Evolutionary conservation across 2,797 vertebrate genomes (phyloP).

Genomic region (Odontamblyopus rebecca): DNA sequence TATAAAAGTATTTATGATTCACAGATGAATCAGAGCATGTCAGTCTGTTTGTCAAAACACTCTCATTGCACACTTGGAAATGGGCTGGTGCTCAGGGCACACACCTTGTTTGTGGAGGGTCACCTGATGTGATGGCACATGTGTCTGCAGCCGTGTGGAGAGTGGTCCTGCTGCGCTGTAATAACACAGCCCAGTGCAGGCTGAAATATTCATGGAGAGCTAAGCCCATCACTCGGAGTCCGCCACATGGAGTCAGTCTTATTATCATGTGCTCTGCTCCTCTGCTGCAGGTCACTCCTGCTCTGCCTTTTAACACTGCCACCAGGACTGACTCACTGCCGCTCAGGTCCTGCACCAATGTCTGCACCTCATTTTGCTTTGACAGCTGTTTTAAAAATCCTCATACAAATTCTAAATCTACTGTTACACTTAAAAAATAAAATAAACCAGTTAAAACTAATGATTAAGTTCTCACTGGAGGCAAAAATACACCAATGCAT

Average conservation of each 20-base stretch:
- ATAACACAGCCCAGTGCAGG: conserved; percentile 75
- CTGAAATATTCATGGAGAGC: conserved; percentile 79
- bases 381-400: background rate
- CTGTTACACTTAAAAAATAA: background rate
- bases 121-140: conserved; percentile 66
- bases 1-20: conserved; percentile 62
- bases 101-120: conserved; percentile 43
- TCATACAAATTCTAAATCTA: background rate
- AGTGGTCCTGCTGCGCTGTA: conserved; percentile 69
- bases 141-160: conserved; percentile 67
- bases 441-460: background rate
- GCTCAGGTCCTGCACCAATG: conserved; percentile 41
- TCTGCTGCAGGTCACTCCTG: conserved; percentile 63
- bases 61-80: conserved; percentile 52
- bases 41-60: conserved; percentile 60
- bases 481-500: too few relatives aligned
- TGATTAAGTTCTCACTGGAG: background rate
- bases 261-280: conserved; percentile 59
- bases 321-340: conserved; percentile 28
- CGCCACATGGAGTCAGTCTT: conserved; percentile 71
- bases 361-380: conserved; percentile 19
- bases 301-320: conserved; percentile 46
- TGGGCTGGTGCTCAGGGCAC: conserved; percentile 37
- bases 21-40: conserved; percentile 52
- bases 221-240: conserved; percentile 69